Conservation (phyloP, 2,888 invertebrate genomes). For the Hecatera dysodea region DNA sequence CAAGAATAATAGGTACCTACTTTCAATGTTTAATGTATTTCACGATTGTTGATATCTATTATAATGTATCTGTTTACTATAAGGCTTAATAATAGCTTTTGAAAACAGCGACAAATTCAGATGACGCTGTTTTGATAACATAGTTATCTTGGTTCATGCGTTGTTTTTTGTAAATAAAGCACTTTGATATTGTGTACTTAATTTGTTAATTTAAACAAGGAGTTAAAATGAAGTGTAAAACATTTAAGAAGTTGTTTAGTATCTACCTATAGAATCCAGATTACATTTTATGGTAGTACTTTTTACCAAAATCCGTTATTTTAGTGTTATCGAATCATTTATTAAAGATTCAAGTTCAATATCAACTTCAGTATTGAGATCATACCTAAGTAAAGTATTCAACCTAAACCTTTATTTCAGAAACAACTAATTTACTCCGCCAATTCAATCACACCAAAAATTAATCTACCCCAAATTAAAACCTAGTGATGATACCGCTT, state of each 20-base stretch:
- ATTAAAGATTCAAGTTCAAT: background rate
- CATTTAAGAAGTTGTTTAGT: no score
- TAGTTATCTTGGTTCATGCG: conserved; percentile 8
- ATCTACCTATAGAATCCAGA: no score
- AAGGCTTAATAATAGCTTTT: background rate
- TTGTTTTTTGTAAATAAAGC: conserved; percentile 20
- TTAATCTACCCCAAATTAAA: conserved; percentile 36
- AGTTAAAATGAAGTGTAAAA: no score
- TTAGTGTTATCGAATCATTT: no score
- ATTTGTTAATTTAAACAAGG: background rate
- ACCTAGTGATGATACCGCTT: conserved; percentile 33
- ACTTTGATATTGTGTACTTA: background rate
- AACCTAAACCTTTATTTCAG: no score
- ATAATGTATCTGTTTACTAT: no score
- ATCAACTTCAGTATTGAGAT: background rate
- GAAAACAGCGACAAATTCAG: background rate
- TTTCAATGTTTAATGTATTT: background rate
- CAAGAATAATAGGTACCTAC: background rate
- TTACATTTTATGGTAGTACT: background rate
- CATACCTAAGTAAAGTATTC: background rate
- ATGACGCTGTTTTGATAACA: background rate
- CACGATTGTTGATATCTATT: background rate
- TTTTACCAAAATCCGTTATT: background rate
- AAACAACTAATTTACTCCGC: conserved; percentile 1
- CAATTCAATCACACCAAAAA: conserved; percentile 16